Percentiles rank a stretch among this genome's conserved stretches.
Evolutionary conservation across 2,113 vertebrate genomes (phyloP).

Genomic region (Genyomyrus donnyi): DNA sequence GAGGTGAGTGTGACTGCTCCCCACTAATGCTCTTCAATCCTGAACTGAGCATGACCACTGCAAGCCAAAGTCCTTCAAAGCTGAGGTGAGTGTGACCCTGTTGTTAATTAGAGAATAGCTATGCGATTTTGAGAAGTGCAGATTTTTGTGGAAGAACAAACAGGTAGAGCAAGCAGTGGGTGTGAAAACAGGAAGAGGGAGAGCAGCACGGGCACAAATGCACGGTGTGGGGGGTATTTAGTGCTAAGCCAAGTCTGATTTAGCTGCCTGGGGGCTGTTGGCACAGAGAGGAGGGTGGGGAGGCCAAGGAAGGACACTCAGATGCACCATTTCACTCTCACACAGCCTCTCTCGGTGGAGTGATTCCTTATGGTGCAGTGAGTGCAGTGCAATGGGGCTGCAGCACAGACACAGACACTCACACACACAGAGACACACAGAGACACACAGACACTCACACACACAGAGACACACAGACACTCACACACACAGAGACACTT

Average conservation of each 20-base stretch:
- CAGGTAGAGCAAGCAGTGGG: neutral
- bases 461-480: neutral
- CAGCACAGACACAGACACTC: too few relatives aligned
- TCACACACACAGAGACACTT: too few relatives aligned
- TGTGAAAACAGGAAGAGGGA: neutral
- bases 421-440: neutral
- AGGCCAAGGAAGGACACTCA: neutral
- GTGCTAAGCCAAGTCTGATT: neutral
- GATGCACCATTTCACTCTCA: neutral
- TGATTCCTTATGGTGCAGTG: neutral
- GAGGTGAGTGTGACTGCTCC: neutral
- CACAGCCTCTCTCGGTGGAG: neutral
- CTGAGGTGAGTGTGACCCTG: neutral
- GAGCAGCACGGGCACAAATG: neutral
- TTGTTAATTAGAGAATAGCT: neutral
- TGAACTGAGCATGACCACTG: neutral
- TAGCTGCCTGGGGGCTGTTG: neutral
- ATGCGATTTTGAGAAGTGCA: neutral
- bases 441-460: neutral
- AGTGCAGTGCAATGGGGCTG: neutral
- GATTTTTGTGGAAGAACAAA: neutral
- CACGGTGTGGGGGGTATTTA: neutral
- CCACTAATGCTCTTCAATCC: neutral
- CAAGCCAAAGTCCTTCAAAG: neutral
- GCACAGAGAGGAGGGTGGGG: neutral